Conservation (phyloP, 2,888 invertebrate genomes). For the Agonopterix arenella region DNA sequence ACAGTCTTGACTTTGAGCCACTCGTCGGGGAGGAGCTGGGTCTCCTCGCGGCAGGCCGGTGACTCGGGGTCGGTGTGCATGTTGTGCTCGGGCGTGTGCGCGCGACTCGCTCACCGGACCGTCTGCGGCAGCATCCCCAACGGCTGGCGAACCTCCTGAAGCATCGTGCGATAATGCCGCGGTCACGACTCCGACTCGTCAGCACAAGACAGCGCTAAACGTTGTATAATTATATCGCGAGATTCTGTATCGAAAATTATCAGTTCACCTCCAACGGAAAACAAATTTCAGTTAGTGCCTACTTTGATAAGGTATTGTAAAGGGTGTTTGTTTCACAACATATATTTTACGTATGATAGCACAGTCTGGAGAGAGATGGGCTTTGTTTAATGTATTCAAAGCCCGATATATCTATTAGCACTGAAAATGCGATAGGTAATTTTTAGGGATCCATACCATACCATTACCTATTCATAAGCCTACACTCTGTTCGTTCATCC, state of each 20-base stretch:
- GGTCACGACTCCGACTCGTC: slow-evolving; percentile 65
- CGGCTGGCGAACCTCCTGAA: slow-evolving; percentile 59
- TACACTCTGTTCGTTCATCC: too few species aligned
- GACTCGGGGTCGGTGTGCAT: slow-evolving; percentile 71
- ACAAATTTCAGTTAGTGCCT: slow-evolving; percentile 60
- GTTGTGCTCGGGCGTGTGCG: slow-evolving; percentile 29
- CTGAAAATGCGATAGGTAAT: too few species aligned
- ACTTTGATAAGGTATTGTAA: slow-evolving; percentile 45
- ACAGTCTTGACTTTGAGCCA: slow-evolving; percentile 69
- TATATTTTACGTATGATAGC: background rate
- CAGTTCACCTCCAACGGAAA: slow-evolving; percentile 62
- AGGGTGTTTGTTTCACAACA: slow-evolving; percentile 30
- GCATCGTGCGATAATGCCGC: slow-evolving; percentile 73
- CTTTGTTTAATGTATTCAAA: too few species aligned
- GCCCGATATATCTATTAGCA: too few species aligned
- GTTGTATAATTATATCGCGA: slow-evolving; percentile 70
- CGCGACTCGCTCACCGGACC: slow-evolving; percentile 36
- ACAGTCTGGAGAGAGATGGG: background rate
- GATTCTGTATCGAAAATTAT: slow-evolving; percentile 71
- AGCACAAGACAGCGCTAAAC: slow-evolving; percentile 62
- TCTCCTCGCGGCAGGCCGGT: slow-evolving; percentile 65
- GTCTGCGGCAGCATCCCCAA: slow-evolving; percentile 54
- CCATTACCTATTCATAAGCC: too few species aligned
- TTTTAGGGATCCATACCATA: too few species aligned
- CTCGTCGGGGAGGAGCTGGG: slow-evolving; percentile 66